Conservation (phyloP, 1,140 invertebrate genomes). For the Aplysia californica region DNA sequence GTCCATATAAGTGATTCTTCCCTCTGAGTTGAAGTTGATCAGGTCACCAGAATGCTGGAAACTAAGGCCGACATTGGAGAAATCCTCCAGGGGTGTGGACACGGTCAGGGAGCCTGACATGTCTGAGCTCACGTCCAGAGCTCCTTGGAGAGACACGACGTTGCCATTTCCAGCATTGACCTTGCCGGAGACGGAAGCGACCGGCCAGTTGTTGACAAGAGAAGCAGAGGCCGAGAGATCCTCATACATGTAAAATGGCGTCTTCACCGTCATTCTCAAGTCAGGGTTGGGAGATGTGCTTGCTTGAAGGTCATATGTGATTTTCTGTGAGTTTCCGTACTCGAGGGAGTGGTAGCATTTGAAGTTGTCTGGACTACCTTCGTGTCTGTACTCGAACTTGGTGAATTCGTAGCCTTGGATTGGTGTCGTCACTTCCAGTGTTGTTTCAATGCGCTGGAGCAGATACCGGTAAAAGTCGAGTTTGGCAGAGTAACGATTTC, state of each 20-base stretch:
- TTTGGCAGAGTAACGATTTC: conserved; percentile 3
- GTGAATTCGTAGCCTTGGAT: conserved; percentile 21
- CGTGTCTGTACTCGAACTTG: conserved; percentile 33
- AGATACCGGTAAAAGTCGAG: too few species aligned
- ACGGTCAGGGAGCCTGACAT: background rate
- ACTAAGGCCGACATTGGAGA: conserved; percentile 16
- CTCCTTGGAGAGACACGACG: background rate
- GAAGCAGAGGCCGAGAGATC: conserved; percentile 1
- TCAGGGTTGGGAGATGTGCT: conserved; percentile 5
- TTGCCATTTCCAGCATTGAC: background rate
- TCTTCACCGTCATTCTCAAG: conserved; percentile 9
- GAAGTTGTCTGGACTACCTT: conserved; percentile 33
- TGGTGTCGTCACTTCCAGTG: conserved; percentile 34
- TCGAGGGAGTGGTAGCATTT: conserved; percentile 30
- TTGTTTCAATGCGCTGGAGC: conserved; percentile 28
- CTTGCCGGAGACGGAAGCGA: background rate
- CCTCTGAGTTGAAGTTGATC: conserved; percentile 22
- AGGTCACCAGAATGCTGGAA: conserved; percentile 16
- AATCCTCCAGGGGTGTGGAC: conserved; percentile 17
- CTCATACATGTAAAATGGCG: conserved; percentile 21
- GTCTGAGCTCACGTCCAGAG: background rate
- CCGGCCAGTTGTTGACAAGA: background rate
- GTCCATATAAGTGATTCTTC: conserved; percentile 23
- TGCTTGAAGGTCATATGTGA: conserved; percentile 30
- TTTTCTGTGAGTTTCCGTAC: conserved; percentile 32